Conservation (phyloP, 2,888 invertebrate species). For the Gasteruption jaculator region DNA sequence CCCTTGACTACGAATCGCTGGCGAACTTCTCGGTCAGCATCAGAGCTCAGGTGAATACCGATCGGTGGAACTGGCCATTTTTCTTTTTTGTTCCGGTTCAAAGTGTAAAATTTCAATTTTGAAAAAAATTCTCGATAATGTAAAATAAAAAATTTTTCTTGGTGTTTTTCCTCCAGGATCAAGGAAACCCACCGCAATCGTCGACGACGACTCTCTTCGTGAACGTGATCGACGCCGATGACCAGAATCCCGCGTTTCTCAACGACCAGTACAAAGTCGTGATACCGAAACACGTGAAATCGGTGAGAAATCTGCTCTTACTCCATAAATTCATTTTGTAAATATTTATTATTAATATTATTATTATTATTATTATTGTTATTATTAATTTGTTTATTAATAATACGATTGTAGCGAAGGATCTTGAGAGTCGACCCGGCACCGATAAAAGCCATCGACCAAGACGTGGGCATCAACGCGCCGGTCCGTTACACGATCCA, state of each 20-base stretch:
- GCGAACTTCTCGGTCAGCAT: constrained; percentile 74
- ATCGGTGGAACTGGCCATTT: no score
- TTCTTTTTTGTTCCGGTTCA: no score
- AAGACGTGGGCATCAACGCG: constrained; percentile 74
- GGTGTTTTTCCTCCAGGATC: constrained; percentile 59
- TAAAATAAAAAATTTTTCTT: no score
- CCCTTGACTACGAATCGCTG: constrained; percentile 78
- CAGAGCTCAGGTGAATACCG: constrained; percentile 54
- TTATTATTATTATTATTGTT: neutral
- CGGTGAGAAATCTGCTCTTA: no score
- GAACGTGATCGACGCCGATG: constrained; percentile 82
- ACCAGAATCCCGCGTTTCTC: constrained; percentile 82
- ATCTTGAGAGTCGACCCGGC: constrained; percentile 67
- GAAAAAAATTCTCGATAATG: no score
- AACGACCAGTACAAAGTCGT: constrained; percentile 71
- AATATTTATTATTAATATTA: constrained; percentile 1
- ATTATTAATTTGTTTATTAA: neutral
- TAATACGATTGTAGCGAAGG: constrained; percentile 54
- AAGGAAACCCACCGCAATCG: constrained; percentile 73
- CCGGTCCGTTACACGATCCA: constrained; percentile 69
- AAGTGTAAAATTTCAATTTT: no score
- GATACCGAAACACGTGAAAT: constrained; percentile 60
- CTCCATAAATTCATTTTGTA: neutral
- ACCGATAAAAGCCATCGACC: constrained; percentile 74
- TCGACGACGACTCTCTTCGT: constrained; percentile 73